phyloP scores from a whole-genome alignment of 2,113 vertebrate genomes.

The Urocynchramus pylzowi region DNA sequence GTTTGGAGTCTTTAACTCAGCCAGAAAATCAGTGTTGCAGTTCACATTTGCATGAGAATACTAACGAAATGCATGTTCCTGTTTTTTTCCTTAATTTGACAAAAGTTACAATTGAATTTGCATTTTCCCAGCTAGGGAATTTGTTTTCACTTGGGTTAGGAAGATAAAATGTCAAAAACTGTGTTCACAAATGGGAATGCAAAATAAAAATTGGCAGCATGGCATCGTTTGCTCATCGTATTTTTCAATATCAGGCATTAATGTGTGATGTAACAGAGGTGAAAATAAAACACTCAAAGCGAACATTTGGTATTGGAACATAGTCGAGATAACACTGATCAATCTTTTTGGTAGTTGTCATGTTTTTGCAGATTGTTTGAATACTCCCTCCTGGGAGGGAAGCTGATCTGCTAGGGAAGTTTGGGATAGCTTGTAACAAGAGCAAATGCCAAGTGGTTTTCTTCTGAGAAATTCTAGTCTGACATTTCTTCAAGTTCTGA shows the following conservation, averaged over 20 bases:
- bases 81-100: not conserved
- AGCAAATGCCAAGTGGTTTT: not conserved
- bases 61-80: not conserved
- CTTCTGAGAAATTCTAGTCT: not conserved
- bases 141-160: not conserved
- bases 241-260: slow-evolving; percentile 27
- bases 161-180: not conserved
- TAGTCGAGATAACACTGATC: not conserved
- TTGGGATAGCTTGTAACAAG: not conserved
- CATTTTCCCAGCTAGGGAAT: not conserved
- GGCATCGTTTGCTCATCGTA: not conserved
- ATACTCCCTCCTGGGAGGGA: not conserved
- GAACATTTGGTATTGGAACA: slow-evolving; percentile 46
- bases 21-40: not conserved
- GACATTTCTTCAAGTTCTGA: not conserved
- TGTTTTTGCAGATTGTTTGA: not conserved
- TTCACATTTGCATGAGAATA: not conserved
- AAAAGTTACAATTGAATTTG: not conserved
- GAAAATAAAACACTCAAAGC: slow-evolving; percentile 13
- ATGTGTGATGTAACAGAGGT: slow-evolving; percentile 6
- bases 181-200: not conserved
- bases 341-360: not conserved
- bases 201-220: slow-evolving; percentile 19
- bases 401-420: not conserved
- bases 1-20: not conserved